These are phyloP conservation scores for Tipula vernalis DNA, from an alignment of 2,888 invertebrate genomes.

Conservation along the genomic window DNA sequence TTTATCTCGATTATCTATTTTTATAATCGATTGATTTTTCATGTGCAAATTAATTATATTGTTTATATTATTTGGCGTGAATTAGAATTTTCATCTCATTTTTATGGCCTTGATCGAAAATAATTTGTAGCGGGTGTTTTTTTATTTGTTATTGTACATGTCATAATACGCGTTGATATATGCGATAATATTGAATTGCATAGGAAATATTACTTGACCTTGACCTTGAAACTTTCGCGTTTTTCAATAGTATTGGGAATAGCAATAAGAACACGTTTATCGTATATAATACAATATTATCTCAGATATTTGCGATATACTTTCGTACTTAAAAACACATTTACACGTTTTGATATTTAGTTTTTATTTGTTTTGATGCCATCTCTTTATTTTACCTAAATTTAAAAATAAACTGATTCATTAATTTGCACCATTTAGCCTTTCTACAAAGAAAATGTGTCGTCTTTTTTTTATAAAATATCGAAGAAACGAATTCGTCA, in stretches of 20 bases:
- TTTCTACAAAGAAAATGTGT: neutral
- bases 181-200: neutral
- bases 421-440: neutral
- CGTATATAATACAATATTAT: neutral
- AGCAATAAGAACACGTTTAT: neutral
- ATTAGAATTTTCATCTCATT: neutral
- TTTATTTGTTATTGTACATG: neutral
- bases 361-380: neutral
- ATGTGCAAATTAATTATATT: neutral
- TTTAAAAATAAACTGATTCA: neutral
- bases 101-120: neutral
- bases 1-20: neutral
- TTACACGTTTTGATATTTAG: neutral
- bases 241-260: neutral
- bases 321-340: neutral
- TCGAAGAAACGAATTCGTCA: neutral
- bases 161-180: neutral
- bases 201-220: neutral
- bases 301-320: neutral
- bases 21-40: neutral
- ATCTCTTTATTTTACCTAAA: neutral
- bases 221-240: neutral
- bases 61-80: neutral
- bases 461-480: neutral
- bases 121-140: neutral